Evolutionary conservation across 2,888 invertebrate species (phyloP).

Genomic region (Tachina fera): DNA sequence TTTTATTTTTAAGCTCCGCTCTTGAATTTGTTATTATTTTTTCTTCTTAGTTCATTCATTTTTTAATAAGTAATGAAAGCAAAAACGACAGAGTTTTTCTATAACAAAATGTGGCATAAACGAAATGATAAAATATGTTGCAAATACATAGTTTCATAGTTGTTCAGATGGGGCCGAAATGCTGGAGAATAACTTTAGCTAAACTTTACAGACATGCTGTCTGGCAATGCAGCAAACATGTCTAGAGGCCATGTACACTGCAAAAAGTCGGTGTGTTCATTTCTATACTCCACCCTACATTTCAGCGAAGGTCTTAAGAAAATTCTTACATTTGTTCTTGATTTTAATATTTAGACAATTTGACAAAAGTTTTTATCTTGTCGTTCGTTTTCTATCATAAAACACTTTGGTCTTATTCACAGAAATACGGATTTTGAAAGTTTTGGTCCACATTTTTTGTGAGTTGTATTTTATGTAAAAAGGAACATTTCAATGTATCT

Average conservation of each 20-base stretch:
- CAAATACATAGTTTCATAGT: slow-evolving; percentile 50
- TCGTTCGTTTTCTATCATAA: no score
- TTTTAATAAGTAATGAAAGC: slow-evolving; percentile 54
- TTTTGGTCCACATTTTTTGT: no score
- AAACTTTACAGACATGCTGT: slow-evolving; percentile 71
- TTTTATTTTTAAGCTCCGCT: slow-evolving; percentile 30
- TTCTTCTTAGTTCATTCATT: not conserved
- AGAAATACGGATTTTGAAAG: no score
- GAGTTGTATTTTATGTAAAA: no score
- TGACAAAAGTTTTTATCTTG: no score
- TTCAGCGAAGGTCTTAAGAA: no score
- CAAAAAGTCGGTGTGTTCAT: not conserved
- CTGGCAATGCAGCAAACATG: slow-evolving; percentile 73
- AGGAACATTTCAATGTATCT: no score
- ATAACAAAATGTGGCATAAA: no score
- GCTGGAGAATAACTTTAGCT: slow-evolving; percentile 18
- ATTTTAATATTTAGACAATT: no score
- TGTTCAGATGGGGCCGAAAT: slow-evolving; percentile 39
- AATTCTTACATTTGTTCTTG: no score
- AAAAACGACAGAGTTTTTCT: slow-evolving; percentile 25
- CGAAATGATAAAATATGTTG: slow-evolving; percentile 76
- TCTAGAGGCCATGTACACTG: slow-evolving; percentile 50
- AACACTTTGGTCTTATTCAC: no score
- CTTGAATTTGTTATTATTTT: slow-evolving; percentile 24
- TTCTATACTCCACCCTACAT: slow-evolving; percentile 35